Base-by-base conservation (phyloP, 1,140 invertebrate genomes). In the Eurosta solidaginis region DNA sequence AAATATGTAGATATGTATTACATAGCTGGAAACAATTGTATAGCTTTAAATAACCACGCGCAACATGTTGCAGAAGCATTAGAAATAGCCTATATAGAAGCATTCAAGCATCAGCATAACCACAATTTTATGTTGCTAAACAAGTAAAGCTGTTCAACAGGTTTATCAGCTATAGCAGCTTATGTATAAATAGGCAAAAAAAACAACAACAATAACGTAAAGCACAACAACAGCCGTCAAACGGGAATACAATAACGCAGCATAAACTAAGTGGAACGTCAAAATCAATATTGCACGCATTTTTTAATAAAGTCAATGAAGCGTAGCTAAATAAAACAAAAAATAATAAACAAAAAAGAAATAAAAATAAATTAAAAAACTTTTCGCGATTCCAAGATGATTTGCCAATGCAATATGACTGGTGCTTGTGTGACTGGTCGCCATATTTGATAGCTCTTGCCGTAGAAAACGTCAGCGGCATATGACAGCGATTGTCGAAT, bases 231-330 rank as follows among this genome's bases (percentile, higher is more conserved):
- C 10, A 7, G 9, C 5, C 27, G 59, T 10, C 1, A 20, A 29
- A 40, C 59, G 40, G 22, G 27, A 17, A 20, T 17, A n/a, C 17
- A 47, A 47, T 47, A 47, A 2, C 33, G 3, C 54, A 29, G 54
- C 14, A 9, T 27, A 33, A 40, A 68, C 12, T 20, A 17, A 68
- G 40, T 40, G 25, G n/a, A 25, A 33, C 54, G 40, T 33, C 36
- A 68, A 68, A 68, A 68, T 68, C 59, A 68, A 68, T 68, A 68
- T 40, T n/a, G 59, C 59, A 68, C 59, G 33, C 33, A 68, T 68
- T 68, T 36, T 42, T 27, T n/a, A 22, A 33, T 3, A 3, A 25
- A 63, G 36, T 1, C 12, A 29, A 2, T 40, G n/a, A 12, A 47
- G 27, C 17, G 14, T 1, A 63, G 17, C 29, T n/a, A n/a, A n/a